phyloP scores from a whole-genome alignment of 1,140 invertebrate genomes.

The Panagrolaimus sp. region DNA sequence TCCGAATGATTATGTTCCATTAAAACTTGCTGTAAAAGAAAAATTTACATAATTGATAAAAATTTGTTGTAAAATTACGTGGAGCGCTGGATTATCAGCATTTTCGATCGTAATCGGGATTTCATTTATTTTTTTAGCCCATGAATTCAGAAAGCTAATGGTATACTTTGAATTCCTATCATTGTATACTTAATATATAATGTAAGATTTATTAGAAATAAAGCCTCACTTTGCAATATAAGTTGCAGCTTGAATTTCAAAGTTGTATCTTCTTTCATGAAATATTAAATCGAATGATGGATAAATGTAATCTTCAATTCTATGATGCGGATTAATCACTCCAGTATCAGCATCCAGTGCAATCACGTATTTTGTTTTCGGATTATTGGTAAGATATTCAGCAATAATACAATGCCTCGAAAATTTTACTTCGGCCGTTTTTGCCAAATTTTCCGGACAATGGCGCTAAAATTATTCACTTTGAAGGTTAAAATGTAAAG shows the following conservation, averaged over 20 bases:
- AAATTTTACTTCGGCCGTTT: too few species aligned
- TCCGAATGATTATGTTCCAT: background rate
- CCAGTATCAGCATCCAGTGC: background rate
- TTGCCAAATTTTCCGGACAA: too few species aligned
- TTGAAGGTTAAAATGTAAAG: too few species aligned
- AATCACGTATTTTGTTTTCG: background rate
- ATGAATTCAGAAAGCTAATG: background rate
- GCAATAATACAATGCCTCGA: too few species aligned
- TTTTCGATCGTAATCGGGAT: too few species aligned
- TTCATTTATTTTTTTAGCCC: too few species aligned
- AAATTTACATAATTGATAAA: background rate
- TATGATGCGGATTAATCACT: background rate
- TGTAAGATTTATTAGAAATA: background rate
- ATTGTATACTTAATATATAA: too few species aligned
- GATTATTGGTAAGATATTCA: too few species aligned
- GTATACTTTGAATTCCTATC: background rate
- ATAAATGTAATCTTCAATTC: background rate
- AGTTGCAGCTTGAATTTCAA: background rate
- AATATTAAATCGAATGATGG: background rate
- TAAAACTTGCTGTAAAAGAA: conserved; percentile 14
- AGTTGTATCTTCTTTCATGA: too few species aligned
- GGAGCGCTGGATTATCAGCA: too few species aligned
- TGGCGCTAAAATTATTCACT: too few species aligned
- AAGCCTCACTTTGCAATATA: background rate
- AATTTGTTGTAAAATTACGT: background rate